Conservation (phyloP, 2,888 invertebrate genomes). For the Euphydryas editha region DNA sequence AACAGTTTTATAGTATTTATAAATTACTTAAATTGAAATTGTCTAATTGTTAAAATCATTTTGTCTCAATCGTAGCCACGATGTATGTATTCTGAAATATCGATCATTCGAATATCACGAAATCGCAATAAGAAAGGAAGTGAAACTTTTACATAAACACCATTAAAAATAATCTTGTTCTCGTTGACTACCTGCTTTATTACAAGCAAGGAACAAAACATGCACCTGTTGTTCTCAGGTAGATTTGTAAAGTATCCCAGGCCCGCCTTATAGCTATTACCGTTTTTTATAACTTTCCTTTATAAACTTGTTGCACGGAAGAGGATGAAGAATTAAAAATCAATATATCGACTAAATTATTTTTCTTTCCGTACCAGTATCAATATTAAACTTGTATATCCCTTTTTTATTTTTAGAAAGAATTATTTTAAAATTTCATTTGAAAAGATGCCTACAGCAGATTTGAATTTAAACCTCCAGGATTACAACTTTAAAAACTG, state of each 20-base stretch:
- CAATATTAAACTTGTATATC: background rate
- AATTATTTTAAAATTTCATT: too few species aligned
- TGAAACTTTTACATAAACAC: constrained; percentile 14
- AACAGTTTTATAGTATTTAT: too few species aligned
- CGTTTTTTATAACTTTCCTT: constrained; percentile 30
- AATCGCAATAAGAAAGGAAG: constrained; percentile 12
- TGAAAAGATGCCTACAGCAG: too few species aligned
- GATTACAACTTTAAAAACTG: too few species aligned
- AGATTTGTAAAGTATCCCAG: constrained; percentile 48
- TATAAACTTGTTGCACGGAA: constrained; percentile 17
- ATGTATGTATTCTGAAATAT: too few species aligned
- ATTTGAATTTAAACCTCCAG: too few species aligned
- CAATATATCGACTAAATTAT: too few species aligned
- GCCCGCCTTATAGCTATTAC: constrained; percentile 40
- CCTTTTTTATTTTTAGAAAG: background rate
- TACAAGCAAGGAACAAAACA: constrained; percentile 19
- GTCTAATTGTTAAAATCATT: too few species aligned
- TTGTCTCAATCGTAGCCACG: too few species aligned
- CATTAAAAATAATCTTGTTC: background rate
- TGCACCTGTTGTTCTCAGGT: constrained; percentile 51
- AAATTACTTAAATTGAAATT: too few species aligned
- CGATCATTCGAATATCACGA: too few species aligned
- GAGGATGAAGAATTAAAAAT: background rate
- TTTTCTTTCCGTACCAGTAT: too few species aligned
- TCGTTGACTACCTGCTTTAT: constrained; percentile 17